phyloP scores from a whole-genome alignment of 2,888 invertebrate genomes.

The Julus scanicus region DNA sequence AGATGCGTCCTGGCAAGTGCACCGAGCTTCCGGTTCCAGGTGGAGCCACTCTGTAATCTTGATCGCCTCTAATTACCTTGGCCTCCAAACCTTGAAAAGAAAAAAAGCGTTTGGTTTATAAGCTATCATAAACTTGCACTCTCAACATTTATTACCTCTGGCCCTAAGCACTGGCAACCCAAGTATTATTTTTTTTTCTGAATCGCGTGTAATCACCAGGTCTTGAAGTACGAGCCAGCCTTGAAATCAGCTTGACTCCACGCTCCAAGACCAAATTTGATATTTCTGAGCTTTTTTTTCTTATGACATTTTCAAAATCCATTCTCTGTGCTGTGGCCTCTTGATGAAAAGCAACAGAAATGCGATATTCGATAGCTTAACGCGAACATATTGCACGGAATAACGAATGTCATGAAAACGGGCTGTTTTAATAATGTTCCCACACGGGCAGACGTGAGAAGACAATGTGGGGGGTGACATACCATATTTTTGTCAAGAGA shows the following conservation, averaged over 20 bases:
- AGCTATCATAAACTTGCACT: conserved; percentile 37
- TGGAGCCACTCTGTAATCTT: conserved; percentile 41
- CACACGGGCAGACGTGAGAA: neutral
- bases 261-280: conserved; percentile 29
- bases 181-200: neutral
- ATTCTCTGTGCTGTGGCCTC: neutral
- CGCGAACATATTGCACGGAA: conserved; percentile 19
- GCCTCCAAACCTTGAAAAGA: conserved; percentile 50
- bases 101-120: conserved; percentile 3
- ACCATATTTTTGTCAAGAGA: conserved; percentile 1
- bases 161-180: neutral
- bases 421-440: conserved; percentile 35
- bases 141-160: conserved; percentile 32
- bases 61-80: conserved; percentile 51
- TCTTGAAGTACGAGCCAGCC: neutral
- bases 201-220: neutral
- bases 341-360: conserved; percentile 40
- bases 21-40: conserved; percentile 41
- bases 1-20: conserved; percentile 41
- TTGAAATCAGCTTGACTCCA: neutral
- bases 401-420: neutral
- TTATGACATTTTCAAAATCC: neutral
- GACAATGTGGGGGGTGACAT: conserved; percentile 1
- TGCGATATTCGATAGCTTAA: conserved; percentile 37
- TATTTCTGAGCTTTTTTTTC: neutral